Evolutionary conservation across 2,888 invertebrate species (phyloP).

Genomic region (Eucera pruinosa): DNA sequence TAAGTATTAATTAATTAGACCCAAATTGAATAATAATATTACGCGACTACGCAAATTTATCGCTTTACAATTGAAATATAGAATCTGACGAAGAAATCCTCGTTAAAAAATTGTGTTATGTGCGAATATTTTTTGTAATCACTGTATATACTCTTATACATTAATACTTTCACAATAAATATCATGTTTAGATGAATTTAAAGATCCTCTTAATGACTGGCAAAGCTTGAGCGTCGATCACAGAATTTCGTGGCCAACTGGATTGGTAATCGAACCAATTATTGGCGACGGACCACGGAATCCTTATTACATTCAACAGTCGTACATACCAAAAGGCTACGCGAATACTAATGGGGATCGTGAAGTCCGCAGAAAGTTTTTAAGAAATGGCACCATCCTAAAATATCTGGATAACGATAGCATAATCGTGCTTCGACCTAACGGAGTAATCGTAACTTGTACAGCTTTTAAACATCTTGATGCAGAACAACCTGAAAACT

Average conservation of each 20-base stretch:
- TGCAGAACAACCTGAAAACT: not conserved
- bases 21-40: too few relatives aligned
- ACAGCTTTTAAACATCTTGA: constrained; percentile 54
- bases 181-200: not conserved
- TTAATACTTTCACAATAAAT: too few relatives aligned
- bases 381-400: constrained; percentile 79
- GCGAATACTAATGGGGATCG: constrained; percentile 41
- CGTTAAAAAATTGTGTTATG: too few relatives aligned
- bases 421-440: constrained; percentile 76
- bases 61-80: too few relatives aligned
- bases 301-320: constrained; percentile 78
- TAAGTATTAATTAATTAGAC: too few relatives aligned
- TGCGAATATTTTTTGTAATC: too few relatives aligned
- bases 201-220: constrained; percentile 20
- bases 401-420: constrained; percentile 76
- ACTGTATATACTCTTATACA: too few relatives aligned
- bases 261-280: constrained; percentile 73
- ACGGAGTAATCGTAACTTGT: constrained; percentile 76
- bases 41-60: too few relatives aligned
- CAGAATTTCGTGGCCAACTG: constrained; percentile 75
- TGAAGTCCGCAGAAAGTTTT: constrained; percentile 74
- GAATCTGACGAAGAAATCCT: too few relatives aligned
- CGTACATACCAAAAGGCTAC: constrained; percentile 69
- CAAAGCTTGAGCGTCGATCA: constrained; percentile 61
- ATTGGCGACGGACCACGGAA: constrained; percentile 64